A percentile compares a stretch with the other conserved stretches of the same genome.
phyloP scores from a whole-genome alignment of 2,888 invertebrate species.

The Coelogynopora nodosa region DNA sequence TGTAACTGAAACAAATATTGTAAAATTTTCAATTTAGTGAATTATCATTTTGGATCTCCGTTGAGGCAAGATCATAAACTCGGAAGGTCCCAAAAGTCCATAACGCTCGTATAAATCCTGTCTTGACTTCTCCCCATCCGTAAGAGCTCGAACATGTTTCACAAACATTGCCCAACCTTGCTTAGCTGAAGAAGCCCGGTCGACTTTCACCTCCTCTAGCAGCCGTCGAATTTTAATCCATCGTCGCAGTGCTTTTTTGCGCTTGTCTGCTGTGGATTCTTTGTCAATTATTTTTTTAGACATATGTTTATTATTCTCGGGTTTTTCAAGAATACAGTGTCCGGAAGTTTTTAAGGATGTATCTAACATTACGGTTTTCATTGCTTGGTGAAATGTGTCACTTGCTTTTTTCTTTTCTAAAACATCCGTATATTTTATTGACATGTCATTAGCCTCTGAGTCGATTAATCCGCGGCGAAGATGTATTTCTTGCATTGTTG shows the following conservation, averaged over 20 bases:
- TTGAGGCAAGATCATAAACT: conserved; percentile 1
- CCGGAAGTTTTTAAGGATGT: not conserved
- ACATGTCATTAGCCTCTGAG: not conserved
- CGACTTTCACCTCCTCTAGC: conserved; percentile 15
- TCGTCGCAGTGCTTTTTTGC: conserved; percentile 1
- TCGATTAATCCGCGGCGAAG: not conserved
- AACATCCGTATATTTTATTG: not conserved
- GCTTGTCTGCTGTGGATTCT: not conserved
- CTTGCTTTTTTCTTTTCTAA: not conserved
- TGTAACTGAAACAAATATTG: too few species aligned
- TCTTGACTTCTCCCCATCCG: conserved; percentile 13
- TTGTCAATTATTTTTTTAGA: not conserved
- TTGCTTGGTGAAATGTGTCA: not conserved
- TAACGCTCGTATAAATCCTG: conserved; percentile 32
- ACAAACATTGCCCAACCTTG: conserved; percentile 38
- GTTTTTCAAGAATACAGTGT: not conserved
- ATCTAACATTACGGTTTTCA: not conserved
- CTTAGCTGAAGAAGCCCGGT: not conserved
- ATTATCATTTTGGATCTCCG: not conserved
- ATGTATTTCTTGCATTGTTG: not conserved
- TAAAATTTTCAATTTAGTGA: too few species aligned
- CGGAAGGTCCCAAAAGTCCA: conserved; percentile 16
- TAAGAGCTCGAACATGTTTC: conserved; percentile 27
- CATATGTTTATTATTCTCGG: not conserved
- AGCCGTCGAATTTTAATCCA: conserved; percentile 17